Evolutionary conservation across 2,797 vertebrate species (phyloP), one percentile per base, ranked within the genome.

Genomic region (Falco cherrug): DNA sequence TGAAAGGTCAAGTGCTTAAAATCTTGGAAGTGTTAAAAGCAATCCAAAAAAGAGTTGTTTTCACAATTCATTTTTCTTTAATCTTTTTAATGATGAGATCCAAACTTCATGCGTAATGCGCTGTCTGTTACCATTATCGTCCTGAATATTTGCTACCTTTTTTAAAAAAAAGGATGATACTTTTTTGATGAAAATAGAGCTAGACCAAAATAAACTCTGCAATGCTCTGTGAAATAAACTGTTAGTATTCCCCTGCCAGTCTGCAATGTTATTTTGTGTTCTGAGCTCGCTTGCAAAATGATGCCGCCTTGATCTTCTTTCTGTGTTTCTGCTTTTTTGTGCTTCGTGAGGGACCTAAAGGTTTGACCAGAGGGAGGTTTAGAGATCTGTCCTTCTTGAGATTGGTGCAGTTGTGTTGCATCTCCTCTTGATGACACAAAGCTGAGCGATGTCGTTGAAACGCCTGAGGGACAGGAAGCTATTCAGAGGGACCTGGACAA

Each of bases 171-270:
- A 84, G 37, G 70, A 51, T 45, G 90, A 93, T 65, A 81, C 67
- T 59, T 97, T 96, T 95, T 91, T 50, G 86, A 88, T 87, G 77
- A 82, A 56, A 91, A 88, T 90, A 90, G 95, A 76, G 26, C 70
- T 94, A 87, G 86, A 92, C 70, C 83, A 70, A 90, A 84, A 73
- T 74, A 51, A 92, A 84, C 31, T 47, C 80, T 91, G 70, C 81
- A 8, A 54, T 71, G 87, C 91, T 93, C 94, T 91, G 87, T 94
- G 94, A 94, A 93, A 96, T 95, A 95, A 93, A 96, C 41, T 87
- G 90, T 90, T 84, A 83, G 83, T 95, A 91, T 95, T 93, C 75
- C 93, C 93, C 90, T 91, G 83, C 87, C 76, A 57, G 68, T 47
- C 70, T 81, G 65, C 74, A n/a, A 15, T 0, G 1, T 6, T 79